Conservation (phyloP, 2,113 vertebrate genomes). For the Lipotes vexillifer region DNA sequence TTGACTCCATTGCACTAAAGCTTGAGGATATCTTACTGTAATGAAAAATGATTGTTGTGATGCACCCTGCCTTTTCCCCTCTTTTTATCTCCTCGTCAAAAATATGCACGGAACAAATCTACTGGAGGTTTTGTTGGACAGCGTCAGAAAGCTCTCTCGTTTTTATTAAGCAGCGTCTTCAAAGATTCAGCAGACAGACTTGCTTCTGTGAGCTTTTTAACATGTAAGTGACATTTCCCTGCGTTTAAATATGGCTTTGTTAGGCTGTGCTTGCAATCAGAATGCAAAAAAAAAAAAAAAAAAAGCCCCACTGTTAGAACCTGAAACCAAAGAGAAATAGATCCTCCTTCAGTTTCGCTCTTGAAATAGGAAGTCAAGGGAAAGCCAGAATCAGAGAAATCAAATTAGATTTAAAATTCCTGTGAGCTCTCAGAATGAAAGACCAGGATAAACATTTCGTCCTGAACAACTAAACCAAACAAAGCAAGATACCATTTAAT, state of each 20-base stretch:
- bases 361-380: conserved; percentile 58
- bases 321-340: conserved; percentile 60
- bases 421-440: conserved; percentile 18
- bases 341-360: conserved; percentile 48
- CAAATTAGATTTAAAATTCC: conserved; percentile 64
- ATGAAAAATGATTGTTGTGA: conserved; percentile 68
- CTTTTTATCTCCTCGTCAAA: not conserved
- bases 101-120: conserved; percentile 6
- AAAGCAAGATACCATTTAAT: not conserved
- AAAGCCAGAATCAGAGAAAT: conserved; percentile 59
- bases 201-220: conserved; percentile 59
- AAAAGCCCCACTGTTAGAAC: not conserved
- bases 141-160: not conserved
- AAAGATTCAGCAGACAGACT: conserved; percentile 56
- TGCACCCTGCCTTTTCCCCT: not conserved
- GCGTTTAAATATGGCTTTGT: conserved; percentile 67
- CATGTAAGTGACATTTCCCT: conserved; percentile 62
- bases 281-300: conserved; percentile 11
- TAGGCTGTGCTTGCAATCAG: conserved; percentile 49
- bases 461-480: not conserved
- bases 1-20: conserved; percentile 57
- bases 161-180: conserved; percentile 60
- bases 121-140: conserved; percentile 20
- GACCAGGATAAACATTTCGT: conserved; percentile 43
- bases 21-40: conserved; percentile 54